Evolutionary conservation across 2,888 invertebrate species (phyloP).

Genomic region (Ophion costatus): DNA sequence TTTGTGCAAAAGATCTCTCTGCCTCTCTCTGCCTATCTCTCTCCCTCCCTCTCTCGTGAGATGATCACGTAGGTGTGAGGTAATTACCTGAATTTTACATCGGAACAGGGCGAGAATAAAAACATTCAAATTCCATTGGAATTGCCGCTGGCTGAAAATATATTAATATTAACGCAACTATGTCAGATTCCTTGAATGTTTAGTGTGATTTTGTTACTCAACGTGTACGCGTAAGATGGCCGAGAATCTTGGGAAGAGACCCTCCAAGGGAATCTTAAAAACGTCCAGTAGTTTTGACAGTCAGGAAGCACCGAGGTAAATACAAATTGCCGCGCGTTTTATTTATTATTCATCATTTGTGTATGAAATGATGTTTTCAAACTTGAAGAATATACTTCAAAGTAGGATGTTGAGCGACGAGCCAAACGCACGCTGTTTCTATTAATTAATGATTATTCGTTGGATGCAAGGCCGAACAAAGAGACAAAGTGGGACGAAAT

Average conservation of each 20-base stretch:
- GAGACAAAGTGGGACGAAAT: conserved; percentile 98
- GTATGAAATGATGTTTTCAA: no score
- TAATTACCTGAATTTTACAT: conserved; percentile 52
- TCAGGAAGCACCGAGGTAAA: conserved; percentile 84
- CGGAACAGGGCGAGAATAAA: conserved; percentile 23
- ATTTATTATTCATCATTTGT: no score
- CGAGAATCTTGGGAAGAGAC: conserved; percentile 92
- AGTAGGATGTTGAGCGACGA: no score
- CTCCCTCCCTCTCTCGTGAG: background rate
- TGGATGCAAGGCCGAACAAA: conserved; percentile 80
- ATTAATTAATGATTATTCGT: no score
- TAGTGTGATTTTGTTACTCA: conserved; percentile 51
- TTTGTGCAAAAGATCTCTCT: background rate
- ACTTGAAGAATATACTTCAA: no score
- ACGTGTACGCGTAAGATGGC: conserved; percentile 84
- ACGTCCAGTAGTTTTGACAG: conserved; percentile 96
- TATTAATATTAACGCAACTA: conserved; percentile 49
- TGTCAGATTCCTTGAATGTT: conserved; percentile 45
- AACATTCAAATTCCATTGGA: conserved; percentile 20
- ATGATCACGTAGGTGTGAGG: conserved; percentile 20
- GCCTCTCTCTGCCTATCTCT: background rate
- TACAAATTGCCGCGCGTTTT: background rate
- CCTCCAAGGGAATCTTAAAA: conserved; percentile 96
- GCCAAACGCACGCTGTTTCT: no score
- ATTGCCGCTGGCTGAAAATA: conserved; percentile 10